Base-by-base conservation (phyloP, 2,888 invertebrate species). In the Caenorhabditis angaria region DNA sequence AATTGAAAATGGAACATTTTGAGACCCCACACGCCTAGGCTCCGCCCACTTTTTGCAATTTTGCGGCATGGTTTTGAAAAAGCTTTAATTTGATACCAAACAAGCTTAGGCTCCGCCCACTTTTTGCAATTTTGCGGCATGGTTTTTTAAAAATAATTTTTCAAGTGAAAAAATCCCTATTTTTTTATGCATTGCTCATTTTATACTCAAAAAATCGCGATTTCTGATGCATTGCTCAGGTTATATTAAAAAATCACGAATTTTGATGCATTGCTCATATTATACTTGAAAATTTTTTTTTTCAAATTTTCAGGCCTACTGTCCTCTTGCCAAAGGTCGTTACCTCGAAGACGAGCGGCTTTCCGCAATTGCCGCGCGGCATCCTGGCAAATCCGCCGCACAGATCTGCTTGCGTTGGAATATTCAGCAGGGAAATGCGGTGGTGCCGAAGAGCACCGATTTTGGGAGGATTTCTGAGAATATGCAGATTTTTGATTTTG, bases 381-480 rank as follows among this genome's bases (percentile, higher is more conserved):
- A 80, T 25, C 72, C 83, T 70, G 70, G 70, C 5, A 84, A 82
- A 73, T 86, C 88, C 6, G 83, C 88, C 2, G 88, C 88, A 5
- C 89, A 89, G 57, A 65, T 80, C 18, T 84, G 88, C 51, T 84
- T 89, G n/a, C 83, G 88, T 24, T 89, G 88, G 88, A 88, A 88
- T 27, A 76, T 88, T 63, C 82, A 88, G 75, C 85, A 88, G 65
- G 82, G 82, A 20, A 87, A 88, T 24, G 83, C 88, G 1, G 87
- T 88, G n/a, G 89, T 89, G 67, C 89, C 89, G 5, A 89, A 88
- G 70, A 88, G 88, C 24, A 87, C 87, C 18, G 85, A 86, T 66
- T 70, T 76, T 6, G 70, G 83, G 41, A 75, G 88, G 62, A 81
- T 88, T 27, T 69, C 70, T 61, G 87, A 88, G 70, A 89, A 89